A percentile compares a stretch with the other conserved stretches of the same genome.
Evolutionary conservation across 2,113 vertebrate genomes (phyloP).

Genomic region (Piprites chloris): DNA sequence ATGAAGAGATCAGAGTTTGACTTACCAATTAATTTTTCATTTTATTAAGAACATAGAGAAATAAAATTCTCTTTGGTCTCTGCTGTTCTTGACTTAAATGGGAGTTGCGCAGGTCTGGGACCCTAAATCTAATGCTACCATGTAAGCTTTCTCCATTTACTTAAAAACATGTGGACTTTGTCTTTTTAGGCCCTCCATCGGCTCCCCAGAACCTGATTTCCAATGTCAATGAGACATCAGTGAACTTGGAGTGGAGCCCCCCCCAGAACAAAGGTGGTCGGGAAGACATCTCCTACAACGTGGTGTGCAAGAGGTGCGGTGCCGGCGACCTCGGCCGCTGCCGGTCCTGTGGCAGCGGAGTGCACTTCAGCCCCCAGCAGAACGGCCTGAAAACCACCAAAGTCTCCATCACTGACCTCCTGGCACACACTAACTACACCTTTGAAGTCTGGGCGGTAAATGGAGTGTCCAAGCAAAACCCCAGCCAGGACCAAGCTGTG

Average conservation of each 20-base stretch:
- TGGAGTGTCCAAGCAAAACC: slow-evolving; percentile 91
- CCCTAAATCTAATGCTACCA: neutral
- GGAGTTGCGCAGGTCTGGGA: neutral
- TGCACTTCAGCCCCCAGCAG: slow-evolving; percentile 94
- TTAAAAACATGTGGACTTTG: neutral
- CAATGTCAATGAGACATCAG: slow-evolving; percentile 96
- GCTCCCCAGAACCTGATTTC: slow-evolving; percentile 95
- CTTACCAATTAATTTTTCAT: neutral
- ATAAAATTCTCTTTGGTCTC: neutral
- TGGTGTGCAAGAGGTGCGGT: slow-evolving; percentile 91
- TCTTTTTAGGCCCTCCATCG: slow-evolving; percentile 85
- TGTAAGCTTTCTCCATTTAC: neutral
- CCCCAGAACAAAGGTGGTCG: slow-evolving; percentile 90
- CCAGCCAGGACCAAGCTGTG: slow-evolving; percentile 88
- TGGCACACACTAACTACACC: slow-evolving; percentile 98
- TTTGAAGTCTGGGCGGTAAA: slow-evolving; percentile 97
- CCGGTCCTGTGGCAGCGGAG: slow-evolving; percentile 87
- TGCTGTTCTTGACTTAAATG: neutral
- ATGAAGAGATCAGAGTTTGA: neutral
- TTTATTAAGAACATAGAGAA: neutral
- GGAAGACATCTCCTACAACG: slow-evolving; percentile 90
- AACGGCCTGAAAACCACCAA: slow-evolving; percentile 85
- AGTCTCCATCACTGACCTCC: slow-evolving; percentile 94
- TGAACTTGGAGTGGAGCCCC: slow-evolving; percentile 93
- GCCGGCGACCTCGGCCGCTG: slow-evolving; percentile 80